Evolutionary conservation across 2,113 vertebrate species (phyloP), one percentile per base, ranked within the genome.

Genomic region (Leuciscus idus): DNA sequence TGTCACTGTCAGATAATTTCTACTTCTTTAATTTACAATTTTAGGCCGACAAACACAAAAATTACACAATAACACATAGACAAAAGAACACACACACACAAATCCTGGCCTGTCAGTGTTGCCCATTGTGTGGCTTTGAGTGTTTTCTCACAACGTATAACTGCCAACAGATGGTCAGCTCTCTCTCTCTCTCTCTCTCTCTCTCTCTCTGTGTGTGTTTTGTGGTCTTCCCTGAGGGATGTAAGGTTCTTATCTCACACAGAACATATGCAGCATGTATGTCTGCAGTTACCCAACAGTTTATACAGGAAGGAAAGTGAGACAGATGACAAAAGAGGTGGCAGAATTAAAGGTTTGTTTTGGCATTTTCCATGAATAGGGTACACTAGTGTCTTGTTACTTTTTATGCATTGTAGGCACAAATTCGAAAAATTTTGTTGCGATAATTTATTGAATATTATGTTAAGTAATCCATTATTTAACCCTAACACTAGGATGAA

Each of bases 81-180:
- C 77, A 86, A 83, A 89, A 36, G 85, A 85, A 85, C 48, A 70
- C 87, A 90, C 77, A 84, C 88, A 94, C 93, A 94, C 43, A 85
- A 94, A 95, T 94, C 92, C 92, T 94, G 91, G 92, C 93, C 92
- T 94, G 94, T 94, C 93, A 94, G 92, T 93, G 93, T 92, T 92
- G 91, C 90, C 92, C 90, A 94, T 95, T 95, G 94, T 95, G 93
- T 95, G 93, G 92, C 92, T 93, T 90, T 64, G 82, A 92, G 93
- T 94, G 93, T 94, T 95, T 95, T 94, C 93, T 94, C 93, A 90
- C 92, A 90, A 92, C 92, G 91, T 95, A 33, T 33, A 94, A 95
- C 93, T 94, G 93, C 93, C 93, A 95, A 93, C 94, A 95, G 94
- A 95, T 95, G 94, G 94, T 92, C 92, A 93, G 93, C 92, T 93